phyloP scores from a whole-genome alignment of 2,888 invertebrate genomes.

The Gerris lacustris region DNA sequence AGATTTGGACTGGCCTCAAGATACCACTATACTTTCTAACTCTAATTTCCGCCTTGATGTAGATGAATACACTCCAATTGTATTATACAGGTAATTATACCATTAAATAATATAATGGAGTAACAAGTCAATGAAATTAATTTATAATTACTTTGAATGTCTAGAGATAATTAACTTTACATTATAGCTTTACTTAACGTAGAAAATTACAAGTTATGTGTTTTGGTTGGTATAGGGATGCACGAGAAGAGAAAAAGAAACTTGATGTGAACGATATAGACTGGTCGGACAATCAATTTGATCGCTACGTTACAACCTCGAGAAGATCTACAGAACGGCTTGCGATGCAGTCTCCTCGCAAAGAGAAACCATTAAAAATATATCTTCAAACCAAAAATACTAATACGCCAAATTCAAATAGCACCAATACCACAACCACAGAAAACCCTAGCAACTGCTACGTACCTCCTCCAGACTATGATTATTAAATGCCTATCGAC shows the following conservation, averaged over 20 bases:
- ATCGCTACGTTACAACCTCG: conserved; percentile 35
- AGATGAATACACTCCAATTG: conserved; percentile 49
- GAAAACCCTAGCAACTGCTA: neutral
- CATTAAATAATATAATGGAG: no score
- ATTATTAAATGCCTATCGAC: neutral
- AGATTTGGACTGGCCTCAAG: conserved; percentile 50
- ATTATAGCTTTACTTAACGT: no score
- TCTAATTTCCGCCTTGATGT: conserved; percentile 39
- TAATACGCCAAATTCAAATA: conserved; percentile 8
- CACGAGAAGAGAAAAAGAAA: conserved; percentile 45
- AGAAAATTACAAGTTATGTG: no score
- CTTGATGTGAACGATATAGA: conserved; percentile 32
- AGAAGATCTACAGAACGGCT: conserved; percentile 35
- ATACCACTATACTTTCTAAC: conserved; percentile 41
- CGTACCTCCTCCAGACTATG: conserved; percentile 6
- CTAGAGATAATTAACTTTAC: no score
- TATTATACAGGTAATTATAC: conserved; percentile 53
- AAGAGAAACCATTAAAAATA: conserved; percentile 60
- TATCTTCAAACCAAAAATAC: conserved; percentile 43
- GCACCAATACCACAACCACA: conserved; percentile 21
- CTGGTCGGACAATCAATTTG: neutral
- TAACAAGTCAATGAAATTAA: no score
- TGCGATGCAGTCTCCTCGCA: conserved; percentile 46
- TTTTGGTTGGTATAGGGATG: conserved; percentile 43
- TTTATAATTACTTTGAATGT: no score